Evolutionary conservation across 2,113 vertebrate genomes (phyloP).

Genomic region (Gyps fulvus): DNA sequence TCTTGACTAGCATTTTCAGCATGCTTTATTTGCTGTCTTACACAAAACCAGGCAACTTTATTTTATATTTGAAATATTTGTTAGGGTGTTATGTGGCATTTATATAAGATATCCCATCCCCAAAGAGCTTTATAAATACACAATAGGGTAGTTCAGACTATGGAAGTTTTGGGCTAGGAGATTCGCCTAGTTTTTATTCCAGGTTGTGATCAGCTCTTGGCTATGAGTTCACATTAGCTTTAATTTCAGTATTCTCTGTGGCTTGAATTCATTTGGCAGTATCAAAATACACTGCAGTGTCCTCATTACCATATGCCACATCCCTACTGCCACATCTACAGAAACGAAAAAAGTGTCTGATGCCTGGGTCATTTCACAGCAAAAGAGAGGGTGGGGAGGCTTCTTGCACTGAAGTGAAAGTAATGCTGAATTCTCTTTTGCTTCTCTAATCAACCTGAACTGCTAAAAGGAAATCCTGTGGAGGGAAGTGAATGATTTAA

Average conservation of each 20-base stretch:
- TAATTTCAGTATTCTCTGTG: not conserved
- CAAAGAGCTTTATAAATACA: not conserved
- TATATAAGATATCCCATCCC: not conserved
- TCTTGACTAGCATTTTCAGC: constrained; percentile 17
- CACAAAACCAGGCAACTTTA: too few species aligned
- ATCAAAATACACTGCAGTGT: not conserved
- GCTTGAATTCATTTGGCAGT: not conserved
- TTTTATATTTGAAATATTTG: not conserved
- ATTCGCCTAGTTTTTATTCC: not conserved
- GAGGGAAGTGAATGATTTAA: not conserved
- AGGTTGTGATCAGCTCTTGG: not conserved
- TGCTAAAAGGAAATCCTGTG: not conserved
- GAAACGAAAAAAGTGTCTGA: not conserved
- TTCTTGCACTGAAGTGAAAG: not conserved
- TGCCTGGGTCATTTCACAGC: not conserved
- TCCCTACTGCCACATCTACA: not conserved
- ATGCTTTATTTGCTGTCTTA: not conserved
- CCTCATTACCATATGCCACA: not conserved
- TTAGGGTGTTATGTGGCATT: not conserved
- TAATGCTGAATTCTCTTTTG: not conserved
- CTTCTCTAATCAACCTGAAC: not conserved
- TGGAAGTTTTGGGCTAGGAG: not conserved
- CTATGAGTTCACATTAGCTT: not conserved
- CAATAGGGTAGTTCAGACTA: not conserved
- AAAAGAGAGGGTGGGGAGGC: not conserved